Evolutionary conservation across 1,140 invertebrate species (phyloP).

Genomic region (Rhizoglyphus robini): DNA sequence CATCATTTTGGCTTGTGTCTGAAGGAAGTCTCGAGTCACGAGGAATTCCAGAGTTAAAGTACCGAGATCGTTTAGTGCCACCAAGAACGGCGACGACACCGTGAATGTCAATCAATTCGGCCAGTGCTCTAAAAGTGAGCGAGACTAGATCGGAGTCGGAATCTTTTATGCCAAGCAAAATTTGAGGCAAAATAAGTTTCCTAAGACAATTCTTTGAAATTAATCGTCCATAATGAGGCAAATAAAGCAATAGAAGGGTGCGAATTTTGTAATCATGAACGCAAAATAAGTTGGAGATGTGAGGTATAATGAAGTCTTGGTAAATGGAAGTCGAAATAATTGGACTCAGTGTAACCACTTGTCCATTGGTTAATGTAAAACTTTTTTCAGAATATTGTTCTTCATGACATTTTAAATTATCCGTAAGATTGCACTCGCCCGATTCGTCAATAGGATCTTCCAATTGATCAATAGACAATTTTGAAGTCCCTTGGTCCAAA

Average conservation of each 20-base stretch:
- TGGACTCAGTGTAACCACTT: conserved; percentile 14
- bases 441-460: background rate
- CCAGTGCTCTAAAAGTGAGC: background rate
- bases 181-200: conserved; percentile 16
- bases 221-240: conserved; percentile 8
- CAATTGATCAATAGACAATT: background rate
- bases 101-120: conserved; percentile 1
- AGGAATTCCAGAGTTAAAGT: conserved; percentile 4
- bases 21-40: background rate
- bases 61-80: background rate
- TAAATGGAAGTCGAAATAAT: background rate
- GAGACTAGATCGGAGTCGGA: conserved; percentile 9
- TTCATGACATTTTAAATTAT: background rate
- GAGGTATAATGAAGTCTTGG: background rate
- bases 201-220: background rate
- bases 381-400: background rate
- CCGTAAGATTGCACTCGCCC: background rate
- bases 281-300: conserved; percentile 15
- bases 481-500: background rate
- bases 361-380: conserved; percentile 9
- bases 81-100: conserved; percentile 12
- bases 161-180: conserved; percentile 17
- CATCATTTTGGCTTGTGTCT: background rate
- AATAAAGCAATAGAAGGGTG: conserved; percentile 5
- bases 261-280: conserved; percentile 13